Evolutionary conservation across 2,113 vertebrate genomes (phyloP).

Genomic region (Tyrannus savana): DNA sequence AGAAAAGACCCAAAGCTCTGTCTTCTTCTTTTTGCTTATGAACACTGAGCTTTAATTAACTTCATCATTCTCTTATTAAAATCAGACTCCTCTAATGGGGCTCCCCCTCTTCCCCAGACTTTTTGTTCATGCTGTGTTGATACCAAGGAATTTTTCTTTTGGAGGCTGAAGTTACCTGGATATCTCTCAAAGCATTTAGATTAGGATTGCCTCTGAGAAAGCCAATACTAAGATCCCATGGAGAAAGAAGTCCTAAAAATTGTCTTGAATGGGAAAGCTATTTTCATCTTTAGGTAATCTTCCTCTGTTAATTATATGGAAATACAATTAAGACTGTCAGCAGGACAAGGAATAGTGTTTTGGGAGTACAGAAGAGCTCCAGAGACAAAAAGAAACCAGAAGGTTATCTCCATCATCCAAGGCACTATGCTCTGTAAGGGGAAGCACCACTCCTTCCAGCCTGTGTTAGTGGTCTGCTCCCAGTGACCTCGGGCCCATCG

Average conservation of each 20-base stretch:
- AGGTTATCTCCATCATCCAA: not conserved
- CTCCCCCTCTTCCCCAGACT: not conserved
- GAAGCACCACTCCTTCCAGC: not conserved
- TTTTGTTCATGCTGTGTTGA: not conserved
- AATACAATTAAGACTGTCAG: not conserved
- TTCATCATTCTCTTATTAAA: conserved; percentile 64
- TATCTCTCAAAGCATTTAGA: not conserved
- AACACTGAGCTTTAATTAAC: conserved; percentile 65
- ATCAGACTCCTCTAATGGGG: conserved; percentile 40
- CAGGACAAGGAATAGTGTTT: not conserved
- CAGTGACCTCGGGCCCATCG: not conserved
- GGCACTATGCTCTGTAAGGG: not conserved
- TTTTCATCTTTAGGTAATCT: not conserved
- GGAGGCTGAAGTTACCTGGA: not conserved
- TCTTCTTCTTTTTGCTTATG: not conserved
- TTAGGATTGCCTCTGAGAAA: conserved; percentile 1
- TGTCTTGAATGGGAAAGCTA: not conserved
- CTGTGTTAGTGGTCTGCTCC: not conserved
- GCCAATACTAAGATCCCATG: not conserved
- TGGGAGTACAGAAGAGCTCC: not conserved
- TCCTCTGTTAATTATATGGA: not conserved
- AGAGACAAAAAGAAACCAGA: not conserved
- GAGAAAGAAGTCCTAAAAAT: not conserved
- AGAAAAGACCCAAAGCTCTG: conserved; percentile 42
- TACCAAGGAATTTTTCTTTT: not conserved